phyloP scores from a whole-genome alignment of 1,140 invertebrate species.

The Venturia canescens region DNA sequence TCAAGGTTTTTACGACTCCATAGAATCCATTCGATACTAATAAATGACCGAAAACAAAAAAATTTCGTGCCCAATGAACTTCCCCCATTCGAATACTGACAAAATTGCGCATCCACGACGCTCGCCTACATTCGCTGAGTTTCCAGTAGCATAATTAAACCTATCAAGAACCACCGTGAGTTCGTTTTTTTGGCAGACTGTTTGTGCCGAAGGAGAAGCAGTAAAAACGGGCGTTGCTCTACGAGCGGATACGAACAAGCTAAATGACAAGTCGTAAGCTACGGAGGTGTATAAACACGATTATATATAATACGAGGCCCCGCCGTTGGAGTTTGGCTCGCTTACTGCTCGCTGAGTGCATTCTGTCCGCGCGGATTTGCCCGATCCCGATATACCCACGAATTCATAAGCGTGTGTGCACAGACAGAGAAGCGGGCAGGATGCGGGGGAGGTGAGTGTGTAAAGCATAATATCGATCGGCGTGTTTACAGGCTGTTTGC shows the following conservation, averaged over 20 bases:
- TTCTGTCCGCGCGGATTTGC: slow-evolving; percentile 10
- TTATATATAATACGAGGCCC: background rate
- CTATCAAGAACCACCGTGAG: background rate
- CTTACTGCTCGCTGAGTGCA: slow-evolving; percentile 12
- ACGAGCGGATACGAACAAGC: slow-evolving; percentile 9
- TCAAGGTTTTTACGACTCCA: no score
- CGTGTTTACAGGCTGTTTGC: slow-evolving; percentile 53
- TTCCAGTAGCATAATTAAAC: background rate
- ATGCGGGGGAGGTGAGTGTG: slow-evolving; percentile 8
- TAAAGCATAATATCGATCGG: slow-evolving; percentile 33
- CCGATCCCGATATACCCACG: background rate
- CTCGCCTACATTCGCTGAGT: no score
- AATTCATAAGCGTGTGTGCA: background rate
- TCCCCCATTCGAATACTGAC: no score
- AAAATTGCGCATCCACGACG: no score
- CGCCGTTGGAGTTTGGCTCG: background rate
- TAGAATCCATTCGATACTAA: no score
- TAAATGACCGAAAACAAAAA: no score
- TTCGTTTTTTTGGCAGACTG: background rate
- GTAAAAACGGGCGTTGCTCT: background rate
- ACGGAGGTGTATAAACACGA: background rate
- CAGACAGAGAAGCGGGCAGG: no score
- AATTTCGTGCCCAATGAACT: no score
- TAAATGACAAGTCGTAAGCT: background rate
- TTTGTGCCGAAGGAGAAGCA: background rate